Conservation (phyloP, 2,113 vertebrate genomes). For the Cavia aperea region DNA sequence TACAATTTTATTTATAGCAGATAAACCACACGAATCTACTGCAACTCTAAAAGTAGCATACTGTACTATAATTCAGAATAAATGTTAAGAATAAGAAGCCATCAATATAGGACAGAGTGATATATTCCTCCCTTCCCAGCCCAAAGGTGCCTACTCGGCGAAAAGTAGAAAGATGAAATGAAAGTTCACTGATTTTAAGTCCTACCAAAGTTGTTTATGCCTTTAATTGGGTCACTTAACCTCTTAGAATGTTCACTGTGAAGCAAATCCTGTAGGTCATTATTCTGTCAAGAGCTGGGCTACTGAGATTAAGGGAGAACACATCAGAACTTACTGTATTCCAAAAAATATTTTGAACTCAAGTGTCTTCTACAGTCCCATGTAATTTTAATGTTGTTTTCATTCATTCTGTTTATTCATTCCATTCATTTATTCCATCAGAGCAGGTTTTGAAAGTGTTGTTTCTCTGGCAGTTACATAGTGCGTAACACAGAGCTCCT, state of each 20-base stretch:
- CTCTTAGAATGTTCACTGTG: background rate
- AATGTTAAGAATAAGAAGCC: background rate
- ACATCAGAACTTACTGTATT: background rate
- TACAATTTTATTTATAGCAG: constrained; percentile 1
- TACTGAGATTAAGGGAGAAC: background rate
- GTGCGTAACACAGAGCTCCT: background rate
- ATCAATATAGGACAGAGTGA: background rate
- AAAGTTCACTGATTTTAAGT: background rate
- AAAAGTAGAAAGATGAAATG: background rate
- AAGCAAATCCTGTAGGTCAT: background rate
- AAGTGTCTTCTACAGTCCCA: background rate
- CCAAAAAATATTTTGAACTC: background rate
- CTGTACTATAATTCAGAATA: background rate
- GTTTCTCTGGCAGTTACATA: background rate
- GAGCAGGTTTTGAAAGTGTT: background rate
- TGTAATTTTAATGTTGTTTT: background rate
- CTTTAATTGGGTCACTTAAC: background rate
- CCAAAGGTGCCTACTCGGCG: background rate
- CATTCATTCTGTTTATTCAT: background rate
- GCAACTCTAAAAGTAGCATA: background rate
- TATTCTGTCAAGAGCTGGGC: background rate
- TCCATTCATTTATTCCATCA: background rate
- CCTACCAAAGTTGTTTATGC: background rate
- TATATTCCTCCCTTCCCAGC: background rate
- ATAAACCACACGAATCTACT: background rate